These are phyloP conservation scores for Gorsachius goisagi DNA, from an alignment of 2,113 vertebrate genomes.

Conservation along the genomic window DNA sequence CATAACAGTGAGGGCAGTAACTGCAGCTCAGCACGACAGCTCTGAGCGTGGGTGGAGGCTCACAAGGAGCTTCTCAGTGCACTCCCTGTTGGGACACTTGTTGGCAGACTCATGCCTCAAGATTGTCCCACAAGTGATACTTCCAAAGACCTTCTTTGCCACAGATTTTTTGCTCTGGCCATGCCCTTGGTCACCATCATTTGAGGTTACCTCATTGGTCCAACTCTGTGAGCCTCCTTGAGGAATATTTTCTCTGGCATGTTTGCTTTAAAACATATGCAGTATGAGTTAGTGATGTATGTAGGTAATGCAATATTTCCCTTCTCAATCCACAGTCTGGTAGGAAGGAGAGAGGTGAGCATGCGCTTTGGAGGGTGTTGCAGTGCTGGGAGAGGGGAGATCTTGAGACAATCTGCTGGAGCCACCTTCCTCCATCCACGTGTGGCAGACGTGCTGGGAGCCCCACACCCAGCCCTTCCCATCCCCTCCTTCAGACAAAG, in stretches of 20 bases:
- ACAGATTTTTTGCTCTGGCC: background rate
- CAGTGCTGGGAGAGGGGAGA: background rate
- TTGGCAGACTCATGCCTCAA: background rate
- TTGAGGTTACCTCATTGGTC: background rate
- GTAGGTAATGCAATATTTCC: background rate
- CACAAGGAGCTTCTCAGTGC: background rate
- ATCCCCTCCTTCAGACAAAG: background rate
- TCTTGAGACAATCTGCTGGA: background rate
- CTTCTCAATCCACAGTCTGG: background rate
- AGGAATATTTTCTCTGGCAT: background rate
- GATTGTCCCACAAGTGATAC: background rate
- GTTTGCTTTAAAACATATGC: background rate
- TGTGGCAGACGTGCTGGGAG: background rate
- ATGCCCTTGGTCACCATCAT: background rate
- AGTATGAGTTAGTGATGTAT: accelerated
- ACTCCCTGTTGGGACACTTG: background rate
- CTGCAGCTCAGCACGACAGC: background rate
- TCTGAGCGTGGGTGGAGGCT: background rate
- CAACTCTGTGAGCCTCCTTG: accelerated
- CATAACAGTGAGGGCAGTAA: background rate
- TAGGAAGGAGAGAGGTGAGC: background rate
- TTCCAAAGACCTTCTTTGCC: background rate
- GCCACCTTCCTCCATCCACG: background rate
- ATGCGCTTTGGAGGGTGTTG: background rate
- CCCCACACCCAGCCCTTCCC: background rate